These are phyloP conservation scores for Athene cunicularia DNA, from an alignment of 2,113 vertebrate species.

Conservation along the genomic window DNA sequence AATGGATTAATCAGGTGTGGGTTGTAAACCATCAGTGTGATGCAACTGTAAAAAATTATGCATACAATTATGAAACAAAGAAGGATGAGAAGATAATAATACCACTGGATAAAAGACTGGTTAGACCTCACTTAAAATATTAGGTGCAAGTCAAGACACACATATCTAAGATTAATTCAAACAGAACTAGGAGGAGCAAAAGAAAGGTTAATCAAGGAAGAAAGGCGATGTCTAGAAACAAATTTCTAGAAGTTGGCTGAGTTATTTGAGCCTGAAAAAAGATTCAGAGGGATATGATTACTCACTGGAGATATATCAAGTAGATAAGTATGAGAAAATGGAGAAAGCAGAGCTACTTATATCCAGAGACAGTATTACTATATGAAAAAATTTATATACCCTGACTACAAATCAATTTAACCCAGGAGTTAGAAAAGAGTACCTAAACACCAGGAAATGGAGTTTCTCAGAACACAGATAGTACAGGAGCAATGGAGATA, in stretches of 20 bases:
- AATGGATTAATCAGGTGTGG: background rate
- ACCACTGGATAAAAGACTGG: background rate
- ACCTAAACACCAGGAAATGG: background rate
- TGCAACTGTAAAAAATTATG: accelerated
- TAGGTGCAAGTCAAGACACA: background rate
- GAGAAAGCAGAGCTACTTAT: background rate
- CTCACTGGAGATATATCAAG: background rate
- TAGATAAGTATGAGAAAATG: background rate
- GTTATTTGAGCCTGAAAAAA: background rate
- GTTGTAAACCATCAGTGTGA: background rate
- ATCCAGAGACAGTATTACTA: background rate
- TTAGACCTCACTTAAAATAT: background rate
- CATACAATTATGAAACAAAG: background rate
- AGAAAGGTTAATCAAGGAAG: background rate
- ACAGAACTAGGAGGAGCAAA: background rate
- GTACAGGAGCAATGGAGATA: background rate
- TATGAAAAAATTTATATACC: background rate
- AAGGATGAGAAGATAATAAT: background rate
- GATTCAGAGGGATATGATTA: background rate
- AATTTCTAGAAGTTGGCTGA: background rate
- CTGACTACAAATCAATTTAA: background rate
- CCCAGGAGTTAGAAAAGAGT: background rate
- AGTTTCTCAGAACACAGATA: background rate
- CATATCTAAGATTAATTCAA: background rate
- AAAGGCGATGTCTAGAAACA: background rate